These are phyloP conservation scores for Mustelus asterias DNA, from an alignment of 2,113 vertebrate genomes.

Conservation along the genomic window DNA sequence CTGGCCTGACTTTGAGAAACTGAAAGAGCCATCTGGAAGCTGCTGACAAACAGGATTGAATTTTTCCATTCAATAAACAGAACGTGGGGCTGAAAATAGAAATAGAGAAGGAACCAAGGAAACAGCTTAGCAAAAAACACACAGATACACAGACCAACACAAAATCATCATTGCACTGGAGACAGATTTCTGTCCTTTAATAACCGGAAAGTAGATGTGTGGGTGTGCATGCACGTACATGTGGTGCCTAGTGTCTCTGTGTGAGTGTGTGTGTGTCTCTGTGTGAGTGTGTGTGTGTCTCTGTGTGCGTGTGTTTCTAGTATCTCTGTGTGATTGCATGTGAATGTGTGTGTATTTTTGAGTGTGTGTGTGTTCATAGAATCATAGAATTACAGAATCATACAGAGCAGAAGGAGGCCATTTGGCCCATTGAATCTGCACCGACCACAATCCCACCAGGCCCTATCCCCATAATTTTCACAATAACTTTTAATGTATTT, in stretches of 20 bases:
- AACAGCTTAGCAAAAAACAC: not conserved
- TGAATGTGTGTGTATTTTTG: not conserved
- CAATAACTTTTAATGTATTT: no score
- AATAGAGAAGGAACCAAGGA: not conserved
- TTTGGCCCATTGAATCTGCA: no score
- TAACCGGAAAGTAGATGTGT: not conserved
- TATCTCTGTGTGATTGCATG: not conserved
- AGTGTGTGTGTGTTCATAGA: not conserved
- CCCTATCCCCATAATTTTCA: no score
- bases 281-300: not conserved
- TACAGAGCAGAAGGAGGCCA: no score
- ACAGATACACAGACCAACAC: not conserved
- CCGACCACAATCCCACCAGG: no score
- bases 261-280: not conserved
- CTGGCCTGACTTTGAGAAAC: not conserved
- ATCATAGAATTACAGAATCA: no score
- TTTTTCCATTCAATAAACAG: not conserved
- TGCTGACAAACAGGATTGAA: no score
- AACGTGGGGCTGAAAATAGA: not conserved
- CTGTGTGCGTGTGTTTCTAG: not conserved
- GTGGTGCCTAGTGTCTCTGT: no score
- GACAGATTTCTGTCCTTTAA: not conserved
- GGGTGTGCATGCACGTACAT: not conserved
- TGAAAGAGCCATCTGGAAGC: not conserved
- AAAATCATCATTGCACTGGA: not conserved